Conservation (phyloP, 2,797 vertebrate species). For the Catamblyrhynchus diadema region DNA sequence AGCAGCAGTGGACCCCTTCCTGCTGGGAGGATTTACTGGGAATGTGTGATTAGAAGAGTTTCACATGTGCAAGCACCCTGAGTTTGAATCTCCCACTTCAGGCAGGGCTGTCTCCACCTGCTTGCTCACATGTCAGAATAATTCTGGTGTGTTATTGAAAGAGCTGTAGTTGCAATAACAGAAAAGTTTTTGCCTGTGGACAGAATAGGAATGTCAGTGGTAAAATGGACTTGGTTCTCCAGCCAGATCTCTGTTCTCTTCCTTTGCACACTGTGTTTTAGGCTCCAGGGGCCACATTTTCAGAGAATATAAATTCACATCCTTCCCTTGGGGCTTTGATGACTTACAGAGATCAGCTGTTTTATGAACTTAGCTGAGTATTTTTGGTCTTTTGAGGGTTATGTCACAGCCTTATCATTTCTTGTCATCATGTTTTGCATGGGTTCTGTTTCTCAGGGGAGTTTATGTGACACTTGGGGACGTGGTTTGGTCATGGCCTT, state of each 20-base stretch:
- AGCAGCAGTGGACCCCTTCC: background rate
- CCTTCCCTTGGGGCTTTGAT: background rate
- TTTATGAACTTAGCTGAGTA: background rate
- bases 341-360: background rate
- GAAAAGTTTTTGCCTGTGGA: background rate
- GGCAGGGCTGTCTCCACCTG: background rate
- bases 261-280: background rate
- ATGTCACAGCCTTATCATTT: background rate
- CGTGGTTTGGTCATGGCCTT: accelerated
- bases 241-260: background rate
- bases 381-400: background rate
- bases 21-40: background rate
- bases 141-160: background rate
- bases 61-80: background rate
- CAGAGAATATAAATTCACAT: background rate
- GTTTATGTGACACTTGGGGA: background rate
- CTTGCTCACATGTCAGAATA: background rate
- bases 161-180: background rate
- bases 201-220: background rate
- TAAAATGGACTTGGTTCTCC: background rate
- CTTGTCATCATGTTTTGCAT: background rate
- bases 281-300: background rate
- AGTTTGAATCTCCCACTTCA: background rate
- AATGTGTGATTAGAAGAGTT: background rate
- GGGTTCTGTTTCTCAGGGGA: background rate